Percentiles rank a stretch among this genome's conserved stretches.
Conservation (phyloP, 2,888 invertebrate genomes). For the Atherix ibis region DNA sequence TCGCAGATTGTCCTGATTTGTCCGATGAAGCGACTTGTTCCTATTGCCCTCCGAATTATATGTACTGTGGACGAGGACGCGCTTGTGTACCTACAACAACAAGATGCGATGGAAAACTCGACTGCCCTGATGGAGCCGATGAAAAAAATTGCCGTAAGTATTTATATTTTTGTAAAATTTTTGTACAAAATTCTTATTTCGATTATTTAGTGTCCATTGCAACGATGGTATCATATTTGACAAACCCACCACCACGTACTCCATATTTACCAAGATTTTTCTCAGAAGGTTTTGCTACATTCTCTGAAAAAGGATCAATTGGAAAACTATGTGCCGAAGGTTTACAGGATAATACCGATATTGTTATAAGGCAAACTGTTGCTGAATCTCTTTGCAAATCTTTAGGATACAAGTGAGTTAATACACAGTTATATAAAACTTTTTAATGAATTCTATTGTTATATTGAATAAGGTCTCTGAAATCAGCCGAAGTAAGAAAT, state of each 20-base stretch:
- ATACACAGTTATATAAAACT: constrained; percentile 4
- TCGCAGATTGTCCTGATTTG: constrained; percentile 71
- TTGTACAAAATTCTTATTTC: constrained; percentile 6
- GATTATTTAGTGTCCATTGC: constrained; percentile 52
- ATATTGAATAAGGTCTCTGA: constrained; percentile 33
- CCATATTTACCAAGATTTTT: constrained; percentile 55
- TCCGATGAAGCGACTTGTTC: constrained; percentile 66
- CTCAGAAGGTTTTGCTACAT: constrained; percentile 66
- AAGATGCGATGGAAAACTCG: constrained; percentile 65
- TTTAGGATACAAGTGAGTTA: constrained; percentile 55
- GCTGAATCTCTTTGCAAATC: constrained; percentile 64
- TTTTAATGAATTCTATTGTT: not conserved
- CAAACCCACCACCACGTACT: constrained; percentile 45
- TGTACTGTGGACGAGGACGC: constrained; percentile 67
- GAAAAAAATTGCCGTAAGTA: constrained; percentile 72
- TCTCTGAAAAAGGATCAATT: constrained; percentile 64
- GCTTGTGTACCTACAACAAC: constrained; percentile 54
- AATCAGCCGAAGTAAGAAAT: constrained; percentile 47
- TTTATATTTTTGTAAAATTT: not conserved
- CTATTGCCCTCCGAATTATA: constrained; percentile 53
- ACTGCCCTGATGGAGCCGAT: constrained; percentile 77
- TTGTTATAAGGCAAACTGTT: constrained; percentile 41
- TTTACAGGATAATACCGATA: constrained; percentile 43
- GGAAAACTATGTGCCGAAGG: constrained; percentile 74
- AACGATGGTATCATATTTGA: constrained; percentile 47